Conservation (phyloP, 2,888 invertebrate genomes). For the Falcaria lacertinaria region DNA sequence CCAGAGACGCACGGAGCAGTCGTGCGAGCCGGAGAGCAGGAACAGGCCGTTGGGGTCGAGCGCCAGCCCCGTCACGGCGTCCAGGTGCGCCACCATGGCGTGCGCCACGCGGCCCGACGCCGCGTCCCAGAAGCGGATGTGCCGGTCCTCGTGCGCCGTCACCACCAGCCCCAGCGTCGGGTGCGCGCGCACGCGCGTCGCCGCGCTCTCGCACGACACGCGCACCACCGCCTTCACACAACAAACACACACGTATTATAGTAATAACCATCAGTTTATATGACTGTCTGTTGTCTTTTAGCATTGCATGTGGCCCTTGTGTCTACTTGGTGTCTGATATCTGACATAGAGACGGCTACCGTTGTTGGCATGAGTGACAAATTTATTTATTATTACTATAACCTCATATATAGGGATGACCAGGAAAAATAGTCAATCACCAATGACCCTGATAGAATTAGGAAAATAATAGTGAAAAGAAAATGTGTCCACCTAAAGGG, state of each 20-base stretch:
- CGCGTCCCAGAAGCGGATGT: constrained; percentile 99
- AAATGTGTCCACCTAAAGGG: no score
- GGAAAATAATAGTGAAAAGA: no score
- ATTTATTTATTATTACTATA: no score
- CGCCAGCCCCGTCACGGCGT: constrained; percentile 98
- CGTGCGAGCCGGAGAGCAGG: constrained; percentile 98
- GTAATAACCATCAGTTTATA: constrained; percentile 83
- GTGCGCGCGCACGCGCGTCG: constrained; percentile 94
- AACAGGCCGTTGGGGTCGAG: constrained; percentile 99
- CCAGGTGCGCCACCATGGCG: constrained; percentile 99
- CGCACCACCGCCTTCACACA: constrained; percentile 78
- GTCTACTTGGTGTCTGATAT: no score
- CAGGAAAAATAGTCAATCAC: no score
- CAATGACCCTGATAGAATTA: no score
- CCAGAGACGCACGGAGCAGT: constrained; percentile 99
- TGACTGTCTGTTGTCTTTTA: no score
- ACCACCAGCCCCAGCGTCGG: constrained; percentile 97
- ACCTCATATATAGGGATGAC: no score
- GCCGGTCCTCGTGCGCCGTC: constrained; percentile 98
- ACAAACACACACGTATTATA: constrained; percentile 12
- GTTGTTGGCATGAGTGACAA: no score
- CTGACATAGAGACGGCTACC: no score
- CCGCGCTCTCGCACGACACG: constrained; percentile 82
- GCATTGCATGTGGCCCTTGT: no score
- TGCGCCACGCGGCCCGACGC: constrained; percentile 96